Conservation (phyloP, 2,113 vertebrate genomes). For the Morone chrysops region DNA sequence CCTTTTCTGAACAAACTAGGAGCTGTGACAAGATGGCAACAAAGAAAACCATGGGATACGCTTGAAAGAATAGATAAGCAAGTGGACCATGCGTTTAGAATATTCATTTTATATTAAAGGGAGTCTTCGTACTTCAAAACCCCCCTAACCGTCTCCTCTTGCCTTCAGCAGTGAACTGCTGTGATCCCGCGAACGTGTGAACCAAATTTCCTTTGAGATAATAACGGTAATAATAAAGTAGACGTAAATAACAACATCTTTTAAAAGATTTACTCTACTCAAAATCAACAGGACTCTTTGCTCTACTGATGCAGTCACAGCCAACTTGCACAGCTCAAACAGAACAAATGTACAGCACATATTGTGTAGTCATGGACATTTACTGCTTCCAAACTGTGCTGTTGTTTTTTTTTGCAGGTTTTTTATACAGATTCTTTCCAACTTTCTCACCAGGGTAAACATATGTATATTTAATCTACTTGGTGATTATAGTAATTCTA, state of each 20-base stretch:
- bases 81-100: not conserved
- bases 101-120: not conserved
- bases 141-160: not conserved
- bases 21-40: not conserved
- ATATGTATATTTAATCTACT: slow-evolving; percentile 63
- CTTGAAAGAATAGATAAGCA: not conserved
- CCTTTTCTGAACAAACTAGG: not conserved
- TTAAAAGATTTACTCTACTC: not conserved
- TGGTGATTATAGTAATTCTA: slow-evolving; percentile 52
- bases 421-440: slow-evolving; percentile 24
- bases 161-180: not conserved
- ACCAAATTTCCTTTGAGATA: slow-evolving; percentile 5
- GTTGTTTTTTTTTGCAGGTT: slow-evolving; percentile 19
- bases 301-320: too few species aligned
- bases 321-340: not conserved
- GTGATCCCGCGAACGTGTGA: not conserved
- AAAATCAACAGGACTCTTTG: not conserved
- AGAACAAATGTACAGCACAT: not conserved
- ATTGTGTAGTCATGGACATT: not conserved
- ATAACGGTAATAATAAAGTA: not conserved
- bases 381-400: not conserved
- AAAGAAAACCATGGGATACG: not conserved
- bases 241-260: not conserved
- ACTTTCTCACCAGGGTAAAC: slow-evolving; percentile 55
- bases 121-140: not conserved